These are phyloP conservation scores for Nomada flava DNA, from an alignment of 2,888 invertebrate species.

Conservation along the genomic window DNA sequence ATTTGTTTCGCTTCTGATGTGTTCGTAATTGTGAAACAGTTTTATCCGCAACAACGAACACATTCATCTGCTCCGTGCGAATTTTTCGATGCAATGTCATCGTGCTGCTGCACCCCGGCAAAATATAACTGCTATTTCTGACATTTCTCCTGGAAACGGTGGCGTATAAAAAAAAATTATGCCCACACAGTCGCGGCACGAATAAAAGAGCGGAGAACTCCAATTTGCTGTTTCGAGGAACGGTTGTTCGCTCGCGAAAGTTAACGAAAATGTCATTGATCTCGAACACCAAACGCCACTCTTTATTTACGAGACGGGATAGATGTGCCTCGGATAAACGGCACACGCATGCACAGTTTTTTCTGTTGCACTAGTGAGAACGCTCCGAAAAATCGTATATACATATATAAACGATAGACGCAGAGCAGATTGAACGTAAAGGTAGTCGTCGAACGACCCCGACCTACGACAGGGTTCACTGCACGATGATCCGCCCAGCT, in stretches of 20 bases:
- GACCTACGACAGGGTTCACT: constrained; percentile 65
- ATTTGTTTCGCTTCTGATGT: neutral
- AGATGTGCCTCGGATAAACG: neutral
- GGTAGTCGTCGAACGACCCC: constrained; percentile 52
- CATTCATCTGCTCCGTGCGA: neutral
- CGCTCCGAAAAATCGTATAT: neutral
- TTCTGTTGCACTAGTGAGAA: too few species aligned
- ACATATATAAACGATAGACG: constrained; percentile 1
- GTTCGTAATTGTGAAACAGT: neutral
- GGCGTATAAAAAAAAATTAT: constrained; percentile 19
- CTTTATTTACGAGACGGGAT: constrained; percentile 48
- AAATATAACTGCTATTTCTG: constrained; percentile 43
- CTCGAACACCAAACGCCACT: constrained; percentile 31
- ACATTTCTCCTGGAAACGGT: constrained; percentile 44
- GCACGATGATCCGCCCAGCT: constrained; percentile 42
- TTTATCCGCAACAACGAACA: neutral
- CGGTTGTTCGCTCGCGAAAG: constrained; percentile 27
- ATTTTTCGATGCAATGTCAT: neutral
- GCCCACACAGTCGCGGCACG: constrained; percentile 15
- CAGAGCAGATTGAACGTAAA: constrained; percentile 1
- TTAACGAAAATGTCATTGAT: constrained; percentile 51
- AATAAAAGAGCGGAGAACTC: constrained; percentile 40
- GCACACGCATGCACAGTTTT: too few species aligned
- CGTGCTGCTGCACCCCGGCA: neutral
- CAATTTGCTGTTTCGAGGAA: constrained; percentile 45